Percentiles rank a stretch among this genome's conserved stretches.
Evolutionary conservation across 2,888 invertebrate species (phyloP).

Genomic region (Vesta saturnalis): DNA sequence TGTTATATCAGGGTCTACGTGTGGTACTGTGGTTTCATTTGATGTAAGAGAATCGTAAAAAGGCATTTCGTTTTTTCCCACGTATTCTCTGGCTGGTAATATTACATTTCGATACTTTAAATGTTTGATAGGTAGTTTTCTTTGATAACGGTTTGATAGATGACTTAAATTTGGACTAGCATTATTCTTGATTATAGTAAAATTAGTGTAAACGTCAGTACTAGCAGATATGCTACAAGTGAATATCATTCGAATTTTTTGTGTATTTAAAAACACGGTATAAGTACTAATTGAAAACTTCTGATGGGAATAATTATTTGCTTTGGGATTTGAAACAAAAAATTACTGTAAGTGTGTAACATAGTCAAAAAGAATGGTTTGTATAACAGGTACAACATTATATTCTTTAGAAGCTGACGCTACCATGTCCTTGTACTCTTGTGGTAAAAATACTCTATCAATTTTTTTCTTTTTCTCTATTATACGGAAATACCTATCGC

Average conservation of each 20-base stretch:
- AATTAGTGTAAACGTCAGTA: neutral
- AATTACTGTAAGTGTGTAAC: neutral
- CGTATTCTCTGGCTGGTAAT: constrained; percentile 9
- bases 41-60: no score
- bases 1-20: neutral
- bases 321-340: neutral
- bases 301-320: neutral
- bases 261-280: constrained; percentile 23
- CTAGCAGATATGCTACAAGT: constrained; percentile 13
- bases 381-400: constrained; percentile 15
- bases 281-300: constrained; percentile 10
- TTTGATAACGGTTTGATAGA: constrained; percentile 10
- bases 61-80: neutral
- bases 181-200: constrained; percentile 12
- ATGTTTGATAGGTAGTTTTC: constrained; percentile 11
- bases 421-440: constrained; percentile 10
- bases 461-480: constrained; percentile 3
- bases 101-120: constrained; percentile 14
- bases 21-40: neutral
- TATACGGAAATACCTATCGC: neutral
- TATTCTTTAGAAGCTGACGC: constrained; percentile 18
- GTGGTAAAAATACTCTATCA: neutral
- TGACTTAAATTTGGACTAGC: constrained; percentile 13
- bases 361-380: constrained; percentile 15
- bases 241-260: constrained; percentile 12